Conservation (phyloP, 2,888 invertebrate species). For the Clitarchus hookeri region DNA sequence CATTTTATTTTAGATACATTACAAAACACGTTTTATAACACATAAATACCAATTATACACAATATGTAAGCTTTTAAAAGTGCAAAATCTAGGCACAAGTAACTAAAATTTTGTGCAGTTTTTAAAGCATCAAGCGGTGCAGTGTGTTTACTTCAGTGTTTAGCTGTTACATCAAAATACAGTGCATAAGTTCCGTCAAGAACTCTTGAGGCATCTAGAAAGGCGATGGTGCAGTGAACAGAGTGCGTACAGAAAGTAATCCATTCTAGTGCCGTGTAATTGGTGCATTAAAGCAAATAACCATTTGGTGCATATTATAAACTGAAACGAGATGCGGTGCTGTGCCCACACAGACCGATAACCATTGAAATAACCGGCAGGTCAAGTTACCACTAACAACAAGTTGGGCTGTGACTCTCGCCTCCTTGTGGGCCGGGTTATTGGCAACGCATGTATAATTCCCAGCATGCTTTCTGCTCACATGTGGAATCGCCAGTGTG, state of each 20-base stretch:
- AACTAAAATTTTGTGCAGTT: conserved; percentile 35
- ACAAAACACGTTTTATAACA: background rate
- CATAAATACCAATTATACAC: background rate
- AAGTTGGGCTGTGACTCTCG: conserved; percentile 47
- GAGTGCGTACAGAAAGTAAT: conserved; percentile 23
- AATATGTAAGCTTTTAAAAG: background rate
- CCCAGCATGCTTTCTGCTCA: conserved; percentile 50
- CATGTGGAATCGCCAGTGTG: conserved; percentile 51
- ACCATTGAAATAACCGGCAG: conserved; percentile 21
- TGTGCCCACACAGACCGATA: conserved; percentile 29
- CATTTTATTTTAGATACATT: too few species aligned
- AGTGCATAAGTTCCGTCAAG: conserved; percentile 16
- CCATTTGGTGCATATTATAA: conserved; percentile 33
- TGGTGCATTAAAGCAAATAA: conserved; percentile 34
- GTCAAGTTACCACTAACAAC: conserved; percentile 47
- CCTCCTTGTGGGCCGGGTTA: conserved; percentile 46
- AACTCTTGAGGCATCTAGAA: background rate
- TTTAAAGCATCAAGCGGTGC: conserved; percentile 42
- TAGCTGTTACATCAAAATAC: background rate
- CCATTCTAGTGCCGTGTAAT: conserved; percentile 28
- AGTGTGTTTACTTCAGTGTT: conserved; percentile 20
- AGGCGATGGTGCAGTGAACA: conserved; percentile 20
- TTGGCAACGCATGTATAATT: conserved; percentile 49
- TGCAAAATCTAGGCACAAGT: background rate
- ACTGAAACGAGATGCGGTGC: conserved; percentile 30